Percentiles rank a stretch among this genome's conserved stretches.
phyloP scores from a whole-genome alignment of 2,888 invertebrate species.

The Aporophyla lueneburgensis region DNA sequence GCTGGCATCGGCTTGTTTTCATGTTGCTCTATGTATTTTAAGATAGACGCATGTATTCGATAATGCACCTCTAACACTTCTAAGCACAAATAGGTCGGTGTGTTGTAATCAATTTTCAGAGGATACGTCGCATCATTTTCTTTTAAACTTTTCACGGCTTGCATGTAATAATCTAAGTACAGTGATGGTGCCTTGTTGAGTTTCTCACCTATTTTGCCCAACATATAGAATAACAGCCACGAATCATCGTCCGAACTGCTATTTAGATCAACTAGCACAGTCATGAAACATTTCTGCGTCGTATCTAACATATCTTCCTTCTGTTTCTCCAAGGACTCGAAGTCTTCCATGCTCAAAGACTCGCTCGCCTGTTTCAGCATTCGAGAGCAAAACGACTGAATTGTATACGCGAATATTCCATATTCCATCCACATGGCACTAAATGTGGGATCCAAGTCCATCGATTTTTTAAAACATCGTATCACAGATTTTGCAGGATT shows the following conservation, averaged over 20 bases:
- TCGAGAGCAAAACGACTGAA: constrained; percentile 97
- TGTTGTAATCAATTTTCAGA: constrained; percentile 95
- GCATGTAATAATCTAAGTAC: constrained; percentile 95
- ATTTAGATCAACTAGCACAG: constrained; percentile 92
- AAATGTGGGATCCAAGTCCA: constrained; percentile 94
- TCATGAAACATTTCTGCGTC: constrained; percentile 94
- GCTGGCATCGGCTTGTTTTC: constrained; percentile 93
- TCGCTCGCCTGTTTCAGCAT: constrained; percentile 95
- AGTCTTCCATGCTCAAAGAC: constrained; percentile 93
- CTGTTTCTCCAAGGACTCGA: constrained; percentile 93
- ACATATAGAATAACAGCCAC: constrained; percentile 98
- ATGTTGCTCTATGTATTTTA: constrained; percentile 95
- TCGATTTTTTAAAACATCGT: constrained; percentile 95
- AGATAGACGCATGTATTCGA: constrained; percentile 96
- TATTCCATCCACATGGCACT: constrained; percentile 97
- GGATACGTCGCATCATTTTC: constrained; percentile 96
- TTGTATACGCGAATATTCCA: constrained; percentile 96
- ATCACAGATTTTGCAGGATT: constrained; percentile 94
- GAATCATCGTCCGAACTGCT: constrained; percentile 93
- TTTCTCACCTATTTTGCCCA: constrained; percentile 98
- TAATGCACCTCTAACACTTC: constrained; percentile 97
- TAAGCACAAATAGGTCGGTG: constrained; percentile 95
- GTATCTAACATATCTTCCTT: constrained; percentile 95
- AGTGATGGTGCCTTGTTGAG: constrained; percentile 93
- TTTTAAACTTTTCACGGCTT: constrained; percentile 94